Base-by-base conservation (phyloP, 2,888 invertebrate genomes). In the Trichogramma dendrolimi region DNA sequence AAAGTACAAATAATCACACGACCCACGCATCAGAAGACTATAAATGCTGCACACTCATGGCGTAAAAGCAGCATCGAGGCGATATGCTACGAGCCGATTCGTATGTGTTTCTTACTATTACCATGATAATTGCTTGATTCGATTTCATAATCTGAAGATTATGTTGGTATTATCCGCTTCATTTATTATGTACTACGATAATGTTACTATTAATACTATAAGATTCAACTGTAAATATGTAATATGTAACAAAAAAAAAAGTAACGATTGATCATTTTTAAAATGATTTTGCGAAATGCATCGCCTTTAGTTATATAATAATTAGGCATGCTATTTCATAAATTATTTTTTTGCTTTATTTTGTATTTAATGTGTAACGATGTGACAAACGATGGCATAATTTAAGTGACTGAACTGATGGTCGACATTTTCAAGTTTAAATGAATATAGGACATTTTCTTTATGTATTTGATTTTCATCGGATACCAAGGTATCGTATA, bases 161-260 rank as follows among this genome's bases (percentile, higher is more conserved):
- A 44, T 43, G 43, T 54, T 58, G 43, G 8, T 44, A 39, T 44
- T 50, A 8, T 46, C 14, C n/a, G 50, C 50, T 61, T 48, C 56
- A 61, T 59, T 64, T 59, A 61, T 61, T 61, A 27, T 11, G 46
- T 44, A 11, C 51, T 14, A 14, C 54, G 51, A 48, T 14, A 55
- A 51, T 51, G 55, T 58, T 44, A 48, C 11, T 58, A 58, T 58
- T 50, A 58, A 44, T 48, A 51, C 42, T 50, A 38, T 8, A 54
- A 59, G 41, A 46, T 10, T 46, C 54, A 40, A 58, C 59, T 64
- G 66, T 66, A 66, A 39, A 66, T 64, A 64, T 64, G 60, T 66
- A 62, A 62, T 56, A 27, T 27, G 27, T 27, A 27, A 27, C 27
- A 27, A 27, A 27, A 27, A 27, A 27, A 58, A 64, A 62, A 61